Base-by-base conservation (phyloP, 2,797 vertebrate species). In the Sandelia bainsii region DNA sequence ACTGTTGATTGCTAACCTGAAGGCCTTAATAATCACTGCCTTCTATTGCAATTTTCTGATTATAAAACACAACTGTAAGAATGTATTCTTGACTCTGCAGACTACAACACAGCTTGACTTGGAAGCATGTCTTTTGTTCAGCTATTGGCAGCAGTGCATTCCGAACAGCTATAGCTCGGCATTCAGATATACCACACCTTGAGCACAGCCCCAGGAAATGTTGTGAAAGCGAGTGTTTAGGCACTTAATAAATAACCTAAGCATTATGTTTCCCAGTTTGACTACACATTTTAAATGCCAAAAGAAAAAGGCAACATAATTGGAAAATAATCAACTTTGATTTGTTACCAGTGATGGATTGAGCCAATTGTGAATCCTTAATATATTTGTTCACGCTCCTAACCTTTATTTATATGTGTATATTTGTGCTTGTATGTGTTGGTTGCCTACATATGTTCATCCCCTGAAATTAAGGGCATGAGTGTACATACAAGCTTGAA, bases 161-260 rank as follows among this genome's bases (percentile, higher is more conserved):
- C 25, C 22, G 7, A n/a, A 39, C 39, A 60, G 37, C 62, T n/a
- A 27, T 2, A 69, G 53, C 44, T 44, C 42, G 12, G 65, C 48
- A 1, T 29, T 48, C 29, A 46, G 42, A 25, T 22, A 6, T 25
- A 46, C 14, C 56, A 42, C 29, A 73, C 79, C 59, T 67, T 22
- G 42, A 78, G 58, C 70, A 14, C 56, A 20, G 59, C 79, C 65
- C 5, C 10, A 49, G 67, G 62, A 60, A 69, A 61, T 75, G 75
- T 75, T 76, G 10, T 34, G 32, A 34, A 34, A 34, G 37, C 11
- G 25, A 12, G 19, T 72, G 37, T 66, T 72, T 45, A 61, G 44
- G 46, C 50, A 13, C 37, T 39, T 58, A 83, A 75, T 63, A 76
- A 79, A 82, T 85, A 58, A 50, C 13, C 45, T 6, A 20, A 59